Percentiles rank a stretch among this genome's conserved stretches.
Conservation (phyloP, 2,113 vertebrate genomes). For the Xerus inauris region DNA sequence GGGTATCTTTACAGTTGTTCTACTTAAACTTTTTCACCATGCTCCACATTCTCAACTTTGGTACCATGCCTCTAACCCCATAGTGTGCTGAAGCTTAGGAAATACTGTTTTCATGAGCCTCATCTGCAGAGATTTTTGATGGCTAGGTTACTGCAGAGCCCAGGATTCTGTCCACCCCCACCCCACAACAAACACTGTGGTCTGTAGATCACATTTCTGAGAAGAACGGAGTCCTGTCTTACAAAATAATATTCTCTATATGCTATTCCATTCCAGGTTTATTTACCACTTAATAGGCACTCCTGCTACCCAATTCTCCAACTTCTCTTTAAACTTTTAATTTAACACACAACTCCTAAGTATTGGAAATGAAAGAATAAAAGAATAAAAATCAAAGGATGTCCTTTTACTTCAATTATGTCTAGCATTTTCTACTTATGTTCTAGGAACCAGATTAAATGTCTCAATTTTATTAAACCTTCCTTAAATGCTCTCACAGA, state of each 20-base stretch:
- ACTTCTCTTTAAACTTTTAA: background rate
- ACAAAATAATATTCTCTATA: background rate
- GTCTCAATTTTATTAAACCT: background rate
- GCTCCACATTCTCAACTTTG: background rate
- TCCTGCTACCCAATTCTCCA: background rate
- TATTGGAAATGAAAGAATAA: background rate
- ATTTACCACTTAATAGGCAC: background rate
- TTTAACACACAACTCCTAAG: background rate
- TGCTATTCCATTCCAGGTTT: background rate
- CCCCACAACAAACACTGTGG: background rate
- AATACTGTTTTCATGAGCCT: too few relatives aligned
- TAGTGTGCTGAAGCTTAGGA: background rate
- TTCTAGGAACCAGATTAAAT: background rate
- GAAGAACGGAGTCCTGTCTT: background rate
- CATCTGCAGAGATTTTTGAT: background rate
- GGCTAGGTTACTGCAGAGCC: rapidly evolving
- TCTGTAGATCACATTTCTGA: background rate
- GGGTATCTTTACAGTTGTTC: background rate
- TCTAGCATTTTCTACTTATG: background rate
- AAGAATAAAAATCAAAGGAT: too few relatives aligned
- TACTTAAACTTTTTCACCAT: background rate
- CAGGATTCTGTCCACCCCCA: too few relatives aligned
- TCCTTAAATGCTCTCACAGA: background rate
- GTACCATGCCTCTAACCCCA: background rate
- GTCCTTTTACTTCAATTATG: background rate